These are phyloP conservation scores for Drosophila persimilis DNA, from an alignment of 1,140 invertebrate species.

Conservation along the genomic window DNA sequence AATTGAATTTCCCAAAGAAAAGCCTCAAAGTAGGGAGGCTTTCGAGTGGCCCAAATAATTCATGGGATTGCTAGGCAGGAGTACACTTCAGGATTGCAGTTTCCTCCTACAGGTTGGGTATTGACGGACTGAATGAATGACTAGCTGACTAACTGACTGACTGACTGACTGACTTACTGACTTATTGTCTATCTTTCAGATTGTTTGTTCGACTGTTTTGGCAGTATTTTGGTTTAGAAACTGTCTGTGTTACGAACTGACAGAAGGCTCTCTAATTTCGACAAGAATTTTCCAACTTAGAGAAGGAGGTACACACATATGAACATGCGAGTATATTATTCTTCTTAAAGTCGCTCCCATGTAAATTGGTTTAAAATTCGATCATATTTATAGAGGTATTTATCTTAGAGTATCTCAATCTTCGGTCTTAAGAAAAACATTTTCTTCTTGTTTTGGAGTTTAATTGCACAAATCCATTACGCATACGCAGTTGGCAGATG, in stretches of 20 bases:
- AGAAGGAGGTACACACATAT: too few relatives aligned
- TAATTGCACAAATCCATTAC: conserved; percentile 59
- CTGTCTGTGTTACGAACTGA: background rate
- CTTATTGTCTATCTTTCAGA: conserved; percentile 33
- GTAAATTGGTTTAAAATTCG: too few relatives aligned
- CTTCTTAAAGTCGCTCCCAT: too few relatives aligned
- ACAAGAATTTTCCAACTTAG: too few relatives aligned
- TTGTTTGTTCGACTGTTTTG: conserved; percentile 28
- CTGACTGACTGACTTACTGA: conserved; percentile 31
- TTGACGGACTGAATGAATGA: conserved; percentile 46
- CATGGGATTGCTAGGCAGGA: background rate
- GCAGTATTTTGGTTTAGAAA: conserved; percentile 49
- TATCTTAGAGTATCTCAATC: too few relatives aligned
- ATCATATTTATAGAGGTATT: too few relatives aligned
- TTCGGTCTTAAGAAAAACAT: too few relatives aligned
- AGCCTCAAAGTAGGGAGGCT: conserved; percentile 21
- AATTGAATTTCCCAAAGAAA: conserved; percentile 48
- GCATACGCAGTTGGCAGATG: conserved; percentile 51
- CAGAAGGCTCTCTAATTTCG: too few relatives aligned
- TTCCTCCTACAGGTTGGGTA: conserved; percentile 53
- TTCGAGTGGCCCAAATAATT: conserved; percentile 47
- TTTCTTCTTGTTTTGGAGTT: conserved; percentile 35
- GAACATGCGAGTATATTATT: too few relatives aligned
- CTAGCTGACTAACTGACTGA: conserved; percentile 4
- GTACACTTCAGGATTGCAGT: background rate